These are phyloP conservation scores for Nezara viridula DNA, from an alignment of 2,888 invertebrate species.

Conservation along the genomic window DNA sequence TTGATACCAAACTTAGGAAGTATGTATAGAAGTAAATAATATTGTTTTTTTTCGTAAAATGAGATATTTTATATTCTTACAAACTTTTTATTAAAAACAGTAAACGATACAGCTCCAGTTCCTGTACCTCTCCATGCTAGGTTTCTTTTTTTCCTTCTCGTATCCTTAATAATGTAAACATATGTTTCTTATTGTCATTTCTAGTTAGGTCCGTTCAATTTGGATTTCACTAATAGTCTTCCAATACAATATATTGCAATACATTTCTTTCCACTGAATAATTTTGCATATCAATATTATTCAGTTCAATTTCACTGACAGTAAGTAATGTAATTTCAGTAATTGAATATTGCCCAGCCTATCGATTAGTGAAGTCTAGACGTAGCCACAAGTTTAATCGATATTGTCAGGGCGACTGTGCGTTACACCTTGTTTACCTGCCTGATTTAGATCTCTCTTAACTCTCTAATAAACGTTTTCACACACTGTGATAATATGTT, in stretches of 20 bases:
- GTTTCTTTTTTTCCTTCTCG: no score
- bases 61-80: no score
- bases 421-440: background rate
- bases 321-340: background rate
- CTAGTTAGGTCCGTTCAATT: background rate
- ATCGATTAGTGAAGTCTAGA: slow-evolving; percentile 39
- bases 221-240: background rate
- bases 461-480: background rate
- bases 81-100: no score
- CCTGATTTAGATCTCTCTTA: background rate
- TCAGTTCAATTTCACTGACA: background rate
- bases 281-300: background rate
- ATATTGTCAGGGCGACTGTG: slow-evolving; percentile 16
- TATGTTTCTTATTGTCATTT: no score
- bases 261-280: background rate
- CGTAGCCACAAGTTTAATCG: slow-evolving; percentile 40
- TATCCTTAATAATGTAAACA: no score
- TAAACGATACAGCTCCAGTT: no score
- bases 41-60: no score
- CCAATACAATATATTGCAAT: background rate
- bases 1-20: no score
- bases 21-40: no score
- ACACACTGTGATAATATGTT: background rate
- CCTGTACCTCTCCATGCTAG: no score
- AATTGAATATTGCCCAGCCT: background rate